Percentiles rank a stretch among this genome's conserved stretches.
Conservation (phyloP, 2,888 invertebrate genomes). For the Petrolisthes cinctipes region DNA sequence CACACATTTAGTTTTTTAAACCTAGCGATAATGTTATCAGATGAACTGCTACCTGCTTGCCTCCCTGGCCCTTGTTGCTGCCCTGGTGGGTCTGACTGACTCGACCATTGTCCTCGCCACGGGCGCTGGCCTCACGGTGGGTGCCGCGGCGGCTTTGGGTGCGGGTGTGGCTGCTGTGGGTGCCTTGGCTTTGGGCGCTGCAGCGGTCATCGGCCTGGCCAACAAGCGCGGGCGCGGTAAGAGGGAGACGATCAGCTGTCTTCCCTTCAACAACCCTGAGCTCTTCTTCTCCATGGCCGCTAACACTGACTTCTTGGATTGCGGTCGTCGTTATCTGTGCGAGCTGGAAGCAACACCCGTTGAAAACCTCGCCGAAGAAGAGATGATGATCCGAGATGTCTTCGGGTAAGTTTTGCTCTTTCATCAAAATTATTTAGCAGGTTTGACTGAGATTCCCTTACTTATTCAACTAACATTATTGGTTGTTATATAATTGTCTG, state of each 20-base stretch:
- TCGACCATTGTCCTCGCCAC: background rate
- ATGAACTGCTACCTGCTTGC: slow-evolving; percentile 19
- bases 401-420: slow-evolving; percentile 29
- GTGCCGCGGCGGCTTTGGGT: background rate
- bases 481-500: too few species aligned
- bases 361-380: slow-evolving; percentile 32
- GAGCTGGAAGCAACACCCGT: slow-evolving; percentile 40
- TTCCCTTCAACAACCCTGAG: slow-evolving; percentile 41
- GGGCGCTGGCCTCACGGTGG: slow-evolving; percentile 3
- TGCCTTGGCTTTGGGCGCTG: slow-evolving; percentile 10
- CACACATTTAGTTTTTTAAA: too few species aligned
- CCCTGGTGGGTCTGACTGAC: slow-evolving; percentile 19
- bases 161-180: slow-evolving; percentile 10
- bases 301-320: slow-evolving; percentile 37
- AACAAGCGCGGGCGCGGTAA: slow-evolving; percentile 12
- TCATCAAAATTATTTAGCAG: background rate
- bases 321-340: slow-evolving; percentile 45
- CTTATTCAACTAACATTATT: too few species aligned
- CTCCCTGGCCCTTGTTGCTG: slow-evolving; percentile 12
- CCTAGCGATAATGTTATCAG: background rate
- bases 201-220: background rate
- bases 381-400: slow-evolving; percentile 34
- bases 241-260: slow-evolving; percentile 29
- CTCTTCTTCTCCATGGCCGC: slow-evolving; percentile 44
- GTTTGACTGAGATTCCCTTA: too few species aligned